Evolutionary conservation across 2,797 vertebrate species (phyloP).

Genomic region (Brachyrhaphis roseni): DNA sequence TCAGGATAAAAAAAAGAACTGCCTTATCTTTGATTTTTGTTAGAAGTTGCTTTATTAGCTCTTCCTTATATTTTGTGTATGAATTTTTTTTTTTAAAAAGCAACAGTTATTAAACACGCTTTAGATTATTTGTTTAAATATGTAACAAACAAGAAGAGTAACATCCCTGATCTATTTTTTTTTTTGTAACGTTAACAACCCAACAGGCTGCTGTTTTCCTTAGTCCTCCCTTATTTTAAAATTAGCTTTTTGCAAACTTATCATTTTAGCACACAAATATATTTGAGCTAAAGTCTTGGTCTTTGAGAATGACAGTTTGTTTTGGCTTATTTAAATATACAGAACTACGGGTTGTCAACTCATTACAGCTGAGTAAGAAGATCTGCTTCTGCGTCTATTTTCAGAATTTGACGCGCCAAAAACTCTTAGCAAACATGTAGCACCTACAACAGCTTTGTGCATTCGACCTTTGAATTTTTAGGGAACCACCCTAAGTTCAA

Average conservation of each 20-base stretch:
- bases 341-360: neutral
- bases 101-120: neutral
- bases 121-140: neutral
- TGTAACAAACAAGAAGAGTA: too few relatives aligned
- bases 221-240: neutral
- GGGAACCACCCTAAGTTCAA: neutral
- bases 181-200: neutral
- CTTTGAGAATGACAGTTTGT: neutral
- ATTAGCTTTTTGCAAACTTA: neutral
- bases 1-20: neutral
- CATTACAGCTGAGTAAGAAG: neutral
- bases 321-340: neutral
- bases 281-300: neutral
- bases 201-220: neutral
- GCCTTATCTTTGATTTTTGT: neutral
- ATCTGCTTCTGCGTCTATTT: neutral
- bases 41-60: neutral
- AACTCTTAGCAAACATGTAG: neutral
- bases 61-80: neutral
- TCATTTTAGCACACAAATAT: neutral
- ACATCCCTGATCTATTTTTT: neutral
- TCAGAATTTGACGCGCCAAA: neutral
- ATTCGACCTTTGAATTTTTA: neutral
- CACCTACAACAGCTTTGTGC: neutral
- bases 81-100: neutral